Percentiles rank a stretch among this genome's conserved stretches.
Evolutionary conservation across 2,888 invertebrate genomes (phyloP).

Genomic region (Physocephala rufipes): DNA sequence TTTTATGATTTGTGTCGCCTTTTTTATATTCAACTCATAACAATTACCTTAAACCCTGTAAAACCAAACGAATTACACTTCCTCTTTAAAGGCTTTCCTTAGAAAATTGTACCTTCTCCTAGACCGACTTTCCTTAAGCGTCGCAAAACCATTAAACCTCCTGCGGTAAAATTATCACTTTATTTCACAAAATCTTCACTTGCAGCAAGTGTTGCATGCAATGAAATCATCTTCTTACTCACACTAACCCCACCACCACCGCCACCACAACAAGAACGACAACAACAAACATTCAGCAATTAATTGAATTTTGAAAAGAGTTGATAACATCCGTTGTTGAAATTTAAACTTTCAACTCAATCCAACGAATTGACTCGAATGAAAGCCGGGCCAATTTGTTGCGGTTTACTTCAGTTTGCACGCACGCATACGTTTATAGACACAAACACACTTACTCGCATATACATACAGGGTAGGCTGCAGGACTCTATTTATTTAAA

Average conservation of each 20-base stretch:
- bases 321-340: slow-evolving; percentile 35
- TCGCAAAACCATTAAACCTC: slow-evolving; percentile 20
- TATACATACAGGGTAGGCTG: not conserved
- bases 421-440: not conserved
- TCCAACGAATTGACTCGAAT: too few species aligned
- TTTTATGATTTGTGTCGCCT: too few species aligned
- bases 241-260: too few species aligned
- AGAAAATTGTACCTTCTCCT: too few species aligned
- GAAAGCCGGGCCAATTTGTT: not conserved
- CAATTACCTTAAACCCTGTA: too few species aligned
- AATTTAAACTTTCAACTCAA: not conserved
- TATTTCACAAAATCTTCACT: slow-evolving; percentile 10
- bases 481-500: not conserved
- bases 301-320: slow-evolving; percentile 57
- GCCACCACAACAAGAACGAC: too few species aligned
- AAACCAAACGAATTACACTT: too few species aligned
- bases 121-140: slow-evolving; percentile 12
- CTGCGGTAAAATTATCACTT: slow-evolving; percentile 20
- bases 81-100: too few species aligned
- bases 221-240: not conserved
- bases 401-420: not conserved
- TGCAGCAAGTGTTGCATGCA: slow-evolving; percentile 33
- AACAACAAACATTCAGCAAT: slow-evolving; percentile 45
- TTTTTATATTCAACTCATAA: too few species aligned
- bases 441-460: not conserved